These are phyloP conservation scores for Corvus cornix DNA, from an alignment of 2,113 vertebrate genomes.

Conservation along the genomic window DNA sequence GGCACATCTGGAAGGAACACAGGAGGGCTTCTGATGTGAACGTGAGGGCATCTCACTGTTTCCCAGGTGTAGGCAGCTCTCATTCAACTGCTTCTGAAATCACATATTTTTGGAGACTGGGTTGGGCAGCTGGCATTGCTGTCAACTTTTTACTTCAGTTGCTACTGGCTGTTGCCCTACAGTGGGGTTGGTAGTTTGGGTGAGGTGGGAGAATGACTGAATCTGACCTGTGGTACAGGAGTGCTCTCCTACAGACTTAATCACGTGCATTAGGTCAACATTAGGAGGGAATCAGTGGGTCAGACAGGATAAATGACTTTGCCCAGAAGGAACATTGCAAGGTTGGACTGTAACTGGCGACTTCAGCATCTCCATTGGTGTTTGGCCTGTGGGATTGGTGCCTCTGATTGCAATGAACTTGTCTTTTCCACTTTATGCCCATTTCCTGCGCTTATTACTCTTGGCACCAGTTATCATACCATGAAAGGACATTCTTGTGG, in stretches of 20 bases:
- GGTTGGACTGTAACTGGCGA: accelerated
- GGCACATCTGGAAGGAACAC: not conserved
- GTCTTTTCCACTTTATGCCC: not conserved
- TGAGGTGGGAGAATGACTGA: not conserved
- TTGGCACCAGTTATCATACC: not conserved
- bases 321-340: not conserved
- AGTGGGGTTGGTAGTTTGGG: not conserved
- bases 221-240: not conserved
- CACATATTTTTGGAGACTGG: accelerated
- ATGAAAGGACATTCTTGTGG: slow-evolving; percentile 8
- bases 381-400: not conserved
- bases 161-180: not conserved
- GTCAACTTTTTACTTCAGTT: not conserved
- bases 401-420: not conserved
- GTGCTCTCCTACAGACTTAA: not conserved
- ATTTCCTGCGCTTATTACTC: slow-evolving; percentile 12
- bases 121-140: not conserved
- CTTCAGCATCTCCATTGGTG: not conserved
- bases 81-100: not conserved
- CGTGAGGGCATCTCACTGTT: not conserved
- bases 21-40: not conserved
- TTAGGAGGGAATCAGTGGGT: not conserved
- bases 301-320: not conserved
- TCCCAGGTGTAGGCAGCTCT: not conserved
- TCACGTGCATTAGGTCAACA: not conserved